Percentiles rank a stretch among this genome's conserved stretches.
phyloP scores from a whole-genome alignment of 2,888 invertebrate species.

The Mystacides longicornis region DNA sequence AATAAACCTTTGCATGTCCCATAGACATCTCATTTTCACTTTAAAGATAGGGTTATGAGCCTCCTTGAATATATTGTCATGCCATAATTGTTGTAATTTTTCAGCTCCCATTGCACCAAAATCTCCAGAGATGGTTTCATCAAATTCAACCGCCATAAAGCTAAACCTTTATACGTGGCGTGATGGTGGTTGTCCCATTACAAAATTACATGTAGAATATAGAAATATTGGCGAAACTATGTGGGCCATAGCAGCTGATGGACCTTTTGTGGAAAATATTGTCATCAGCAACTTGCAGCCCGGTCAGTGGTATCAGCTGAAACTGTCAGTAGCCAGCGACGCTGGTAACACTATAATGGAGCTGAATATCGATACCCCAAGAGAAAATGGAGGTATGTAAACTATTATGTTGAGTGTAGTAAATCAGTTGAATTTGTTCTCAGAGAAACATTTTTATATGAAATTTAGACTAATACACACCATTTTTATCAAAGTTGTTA shows the following conservation, averaged over 20 bases:
- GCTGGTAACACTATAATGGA: conserved; percentile 52
- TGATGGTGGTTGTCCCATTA: conserved; percentile 72
- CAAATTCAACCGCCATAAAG: conserved; percentile 69
- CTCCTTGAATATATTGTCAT: too few species aligned
- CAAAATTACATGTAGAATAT: conserved; percentile 65
- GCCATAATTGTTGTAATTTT: conserved; percentile 6
- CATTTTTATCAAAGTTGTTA: too few species aligned
- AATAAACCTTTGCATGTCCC: too few species aligned
- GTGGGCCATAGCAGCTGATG: conserved; percentile 42
- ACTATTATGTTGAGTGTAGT: too few species aligned
- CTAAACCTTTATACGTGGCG: conserved; percentile 74
- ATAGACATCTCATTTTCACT: too few species aligned
- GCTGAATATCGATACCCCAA: conserved; percentile 52
- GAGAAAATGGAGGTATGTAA: conserved; percentile 47
- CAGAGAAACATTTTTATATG: too few species aligned
- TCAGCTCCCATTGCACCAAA: conserved; percentile 63
- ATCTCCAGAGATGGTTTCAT: conserved; percentile 61
- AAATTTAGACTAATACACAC: too few species aligned
- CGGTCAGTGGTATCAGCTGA: conserved; percentile 55
- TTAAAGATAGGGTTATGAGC: too few species aligned
- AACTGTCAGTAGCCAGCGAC: conserved; percentile 52
- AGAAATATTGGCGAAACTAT: conserved; percentile 49
- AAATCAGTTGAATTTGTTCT: background rate
- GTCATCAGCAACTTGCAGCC: conserved; percentile 49
- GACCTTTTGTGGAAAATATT: conserved; percentile 22